Evolutionary conservation across 92 coral and sea anemone genomes (phyloP).

Genomic region (Umimayanthus kanabou): DNA sequence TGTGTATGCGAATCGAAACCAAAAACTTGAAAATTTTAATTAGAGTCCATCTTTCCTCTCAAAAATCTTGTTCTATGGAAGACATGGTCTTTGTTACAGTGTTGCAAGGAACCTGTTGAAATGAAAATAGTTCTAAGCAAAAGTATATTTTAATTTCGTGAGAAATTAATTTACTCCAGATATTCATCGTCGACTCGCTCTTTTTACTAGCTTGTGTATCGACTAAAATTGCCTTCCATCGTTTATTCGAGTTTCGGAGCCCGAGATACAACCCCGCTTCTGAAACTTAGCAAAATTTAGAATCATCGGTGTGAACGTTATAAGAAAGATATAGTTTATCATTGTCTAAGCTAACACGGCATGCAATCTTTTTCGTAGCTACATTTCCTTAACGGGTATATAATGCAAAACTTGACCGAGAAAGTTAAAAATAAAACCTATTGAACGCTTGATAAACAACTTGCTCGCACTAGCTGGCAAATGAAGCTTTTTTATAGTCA

Average conservation of each 20-base stretch:
- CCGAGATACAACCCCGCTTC: not conserved
- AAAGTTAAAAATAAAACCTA: not conserved
- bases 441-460: not conserved
- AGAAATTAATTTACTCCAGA: constrained; percentile 15
- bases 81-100: not conserved
- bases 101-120: not conserved
- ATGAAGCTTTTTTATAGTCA: not conserved
- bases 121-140: not conserved
- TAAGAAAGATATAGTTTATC: not conserved
- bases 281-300: not conserved
- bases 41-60: not conserved
- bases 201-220: not conserved
- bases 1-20: not conserved
- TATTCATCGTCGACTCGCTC: not conserved
- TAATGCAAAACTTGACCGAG: not conserved
- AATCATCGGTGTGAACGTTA: not conserved
- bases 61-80: not conserved
- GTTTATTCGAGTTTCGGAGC: not conserved
- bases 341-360: not conserved
- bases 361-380: not conserved
- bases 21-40: constrained; percentile 18
- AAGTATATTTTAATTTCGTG: not conserved
- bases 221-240: not conserved
- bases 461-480: not conserved
- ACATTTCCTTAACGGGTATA: constrained; percentile 5